Evolutionary conservation across 2,113 vertebrate genomes (phyloP).

Genomic region (Varanus komodoensis): DNA sequence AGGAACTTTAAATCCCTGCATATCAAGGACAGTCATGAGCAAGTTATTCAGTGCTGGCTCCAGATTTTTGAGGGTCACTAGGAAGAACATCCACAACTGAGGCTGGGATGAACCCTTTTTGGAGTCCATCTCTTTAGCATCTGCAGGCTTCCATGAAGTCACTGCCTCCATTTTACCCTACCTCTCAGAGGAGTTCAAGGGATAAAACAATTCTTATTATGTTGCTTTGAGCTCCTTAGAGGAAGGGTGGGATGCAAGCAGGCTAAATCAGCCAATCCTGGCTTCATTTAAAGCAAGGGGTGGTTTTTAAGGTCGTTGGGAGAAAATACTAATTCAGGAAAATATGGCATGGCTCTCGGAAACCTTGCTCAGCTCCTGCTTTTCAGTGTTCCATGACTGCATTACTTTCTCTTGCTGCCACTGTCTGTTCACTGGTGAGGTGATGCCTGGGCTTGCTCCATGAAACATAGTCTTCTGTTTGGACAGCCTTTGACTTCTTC

Average conservation of each 20-base stretch:
- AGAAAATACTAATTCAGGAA: background rate
- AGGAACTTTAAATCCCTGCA: background rate
- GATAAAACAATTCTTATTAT: background rate
- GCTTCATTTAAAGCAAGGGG: background rate
- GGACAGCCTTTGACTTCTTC: background rate
- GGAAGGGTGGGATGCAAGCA: background rate
- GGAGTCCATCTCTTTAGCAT: no score
- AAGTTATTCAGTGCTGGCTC: no score
- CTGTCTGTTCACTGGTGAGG: background rate
- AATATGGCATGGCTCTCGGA: background rate
- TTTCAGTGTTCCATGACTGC: background rate
- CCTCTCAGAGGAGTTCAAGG: background rate
- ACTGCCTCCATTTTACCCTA: background rate
- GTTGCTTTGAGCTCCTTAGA: background rate
- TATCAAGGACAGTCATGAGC: background rate
- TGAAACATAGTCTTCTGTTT: background rate
- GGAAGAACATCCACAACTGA: no score
- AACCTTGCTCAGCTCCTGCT: background rate
- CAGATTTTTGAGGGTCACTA: no score
- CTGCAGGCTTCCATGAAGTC: background rate
- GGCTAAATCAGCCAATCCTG: background rate
- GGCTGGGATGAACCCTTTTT: no score
- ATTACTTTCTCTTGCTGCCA: background rate
- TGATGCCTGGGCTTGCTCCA: background rate
- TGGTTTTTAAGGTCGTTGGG: background rate